A percentile compares a stretch with the other conserved stretches of the same genome.
phyloP scores from a whole-genome alignment of 2,113 vertebrate species.

The Grammomys surdaster region DNA sequence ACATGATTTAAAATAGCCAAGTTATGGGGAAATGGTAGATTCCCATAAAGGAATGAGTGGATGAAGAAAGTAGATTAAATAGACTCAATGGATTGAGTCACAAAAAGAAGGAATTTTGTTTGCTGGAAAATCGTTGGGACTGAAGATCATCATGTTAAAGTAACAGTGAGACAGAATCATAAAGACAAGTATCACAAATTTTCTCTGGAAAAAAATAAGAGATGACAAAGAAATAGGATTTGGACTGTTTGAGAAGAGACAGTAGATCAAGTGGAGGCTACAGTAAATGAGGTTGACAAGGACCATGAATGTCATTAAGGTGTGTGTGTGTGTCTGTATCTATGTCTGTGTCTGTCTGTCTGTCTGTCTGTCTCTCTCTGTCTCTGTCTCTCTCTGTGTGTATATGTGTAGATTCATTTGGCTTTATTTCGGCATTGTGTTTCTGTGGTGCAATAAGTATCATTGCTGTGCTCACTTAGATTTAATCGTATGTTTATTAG shows the following conservation, averaged over 20 bases:
- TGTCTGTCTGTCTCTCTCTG: too few species aligned
- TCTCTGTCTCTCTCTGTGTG: too few species aligned
- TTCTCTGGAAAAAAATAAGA: neutral
- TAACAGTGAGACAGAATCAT: neutral
- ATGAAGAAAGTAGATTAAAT: neutral
- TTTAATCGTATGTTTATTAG: neutral
- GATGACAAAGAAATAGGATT: neutral
- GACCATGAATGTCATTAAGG: neutral
- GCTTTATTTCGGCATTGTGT: neutral
- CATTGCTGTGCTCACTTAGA: neutral
- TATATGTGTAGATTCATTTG: neutral
- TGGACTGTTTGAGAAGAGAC: neutral
- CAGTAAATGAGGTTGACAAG: neutral
- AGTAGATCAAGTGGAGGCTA: neutral
- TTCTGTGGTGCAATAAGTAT: neutral
- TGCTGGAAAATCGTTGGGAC: neutral
- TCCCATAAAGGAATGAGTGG: too few species aligned
- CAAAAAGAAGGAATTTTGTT: neutral
- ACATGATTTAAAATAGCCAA: neutral
- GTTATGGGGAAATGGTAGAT: neutral
- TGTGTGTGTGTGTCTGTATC: too few species aligned
- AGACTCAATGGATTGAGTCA: neutral
- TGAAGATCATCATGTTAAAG: neutral
- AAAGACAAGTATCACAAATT: neutral
- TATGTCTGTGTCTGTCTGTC: too few species aligned